Percentiles rank a stretch among this genome's conserved stretches.
phyloP scores from a whole-genome alignment of 2,888 invertebrate species.

The Patella depressa region DNA sequence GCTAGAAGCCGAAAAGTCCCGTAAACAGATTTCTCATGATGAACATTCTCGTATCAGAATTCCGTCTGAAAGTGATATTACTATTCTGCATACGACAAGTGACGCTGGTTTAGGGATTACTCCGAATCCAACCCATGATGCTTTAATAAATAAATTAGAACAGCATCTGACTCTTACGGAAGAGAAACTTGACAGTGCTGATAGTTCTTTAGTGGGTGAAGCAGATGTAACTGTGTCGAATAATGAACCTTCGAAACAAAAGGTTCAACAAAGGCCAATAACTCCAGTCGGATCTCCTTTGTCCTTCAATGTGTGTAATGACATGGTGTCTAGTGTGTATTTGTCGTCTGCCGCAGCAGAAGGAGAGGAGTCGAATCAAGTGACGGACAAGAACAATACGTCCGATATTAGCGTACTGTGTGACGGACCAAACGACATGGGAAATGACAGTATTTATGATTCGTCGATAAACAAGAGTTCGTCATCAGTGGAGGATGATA shows the following conservation, averaged over 20 bases:
- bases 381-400: not conserved
- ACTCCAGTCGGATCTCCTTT: constrained; percentile 58
- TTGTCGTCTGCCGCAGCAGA: constrained; percentile 46
- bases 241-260: not conserved
- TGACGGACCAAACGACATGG: not conserved
- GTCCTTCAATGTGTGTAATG: constrained; percentile 58
- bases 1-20: not conserved
- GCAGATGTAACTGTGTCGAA: not conserved
- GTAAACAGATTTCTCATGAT: not conserved
- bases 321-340: constrained; percentile 66
- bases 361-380: not conserved
- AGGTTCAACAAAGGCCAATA: constrained; percentile 29
- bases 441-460: not conserved
- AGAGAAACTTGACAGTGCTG: constrained; percentile 13
- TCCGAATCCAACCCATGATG: constrained; percentile 31
- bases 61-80: constrained; percentile 76
- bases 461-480: not conserved
- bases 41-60: not conserved
- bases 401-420: not conserved
- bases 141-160: not conserved
- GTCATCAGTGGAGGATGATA: constrained; percentile 10
- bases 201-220: not conserved
- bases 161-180: constrained; percentile 4
- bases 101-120: constrained; percentile 77
- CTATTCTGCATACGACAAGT: constrained; percentile 81